These are phyloP conservation scores for Philopotamus ludificatus DNA, from an alignment of 1,140 invertebrate species.

Conservation along the genomic window DNA sequence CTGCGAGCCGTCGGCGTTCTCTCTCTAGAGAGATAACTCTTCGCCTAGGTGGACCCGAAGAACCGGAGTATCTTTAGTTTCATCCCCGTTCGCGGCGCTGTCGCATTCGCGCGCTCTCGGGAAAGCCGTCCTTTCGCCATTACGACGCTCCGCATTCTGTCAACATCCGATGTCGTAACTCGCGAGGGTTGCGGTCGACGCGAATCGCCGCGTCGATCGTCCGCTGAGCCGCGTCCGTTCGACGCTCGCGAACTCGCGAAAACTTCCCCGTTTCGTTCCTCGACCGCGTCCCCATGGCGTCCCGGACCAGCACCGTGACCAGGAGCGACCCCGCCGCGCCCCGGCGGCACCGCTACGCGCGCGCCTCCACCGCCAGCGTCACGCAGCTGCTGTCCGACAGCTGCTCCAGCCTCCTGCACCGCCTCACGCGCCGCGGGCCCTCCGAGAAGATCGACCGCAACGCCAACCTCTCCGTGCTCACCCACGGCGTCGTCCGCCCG, in stretches of 20 bases:
- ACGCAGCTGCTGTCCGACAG: slow-evolving; percentile 81
- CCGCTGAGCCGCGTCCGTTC: neutral
- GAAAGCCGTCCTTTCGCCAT: neutral
- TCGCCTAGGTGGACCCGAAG: slow-evolving; percentile 33
- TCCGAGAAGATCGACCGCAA: slow-evolving; percentile 57
- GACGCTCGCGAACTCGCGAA: neutral
- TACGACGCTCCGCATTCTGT: too few species aligned
- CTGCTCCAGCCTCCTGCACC: slow-evolving; percentile 77
- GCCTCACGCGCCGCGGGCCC: slow-evolving; percentile 72
- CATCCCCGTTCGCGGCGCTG: slow-evolving; percentile 43
- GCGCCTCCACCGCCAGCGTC: slow-evolving; percentile 76
- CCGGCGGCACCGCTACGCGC: slow-evolving; percentile 65
- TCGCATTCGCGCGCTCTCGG: slow-evolving; percentile 24
- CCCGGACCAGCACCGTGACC: slow-evolving; percentile 37
- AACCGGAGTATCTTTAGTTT: slow-evolving; percentile 45
- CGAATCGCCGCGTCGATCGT: slow-evolving; percentile 31
- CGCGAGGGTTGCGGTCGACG: slow-evolving; percentile 10
- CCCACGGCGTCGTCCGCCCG: slow-evolving; percentile 42
- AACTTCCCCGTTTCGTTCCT: too few species aligned
- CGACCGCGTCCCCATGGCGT: slow-evolving; percentile 33
- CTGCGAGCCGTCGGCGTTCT: slow-evolving; percentile 28
- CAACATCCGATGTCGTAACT: neutral
- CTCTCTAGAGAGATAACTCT: slow-evolving; percentile 28
- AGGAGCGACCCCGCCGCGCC: slow-evolving; percentile 46
- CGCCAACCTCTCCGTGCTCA: slow-evolving; percentile 44